phyloP scores from a whole-genome alignment of 1,140 invertebrate genomes.

The Monochamus saltuarius region DNA sequence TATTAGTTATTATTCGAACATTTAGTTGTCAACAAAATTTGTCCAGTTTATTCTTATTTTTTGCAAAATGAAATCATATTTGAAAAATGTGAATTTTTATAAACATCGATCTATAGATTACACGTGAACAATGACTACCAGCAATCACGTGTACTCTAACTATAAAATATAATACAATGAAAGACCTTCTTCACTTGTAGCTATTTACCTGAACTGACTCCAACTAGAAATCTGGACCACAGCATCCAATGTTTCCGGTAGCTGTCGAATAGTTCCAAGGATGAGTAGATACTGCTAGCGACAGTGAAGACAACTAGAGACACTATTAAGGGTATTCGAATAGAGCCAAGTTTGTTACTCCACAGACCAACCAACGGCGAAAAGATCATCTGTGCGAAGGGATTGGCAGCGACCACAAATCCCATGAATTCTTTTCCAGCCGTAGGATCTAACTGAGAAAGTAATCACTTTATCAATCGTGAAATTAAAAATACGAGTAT shows the following conservation, averaged over 20 bases:
- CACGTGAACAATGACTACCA: too few species aligned
- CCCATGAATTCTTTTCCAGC: constrained; percentile 82
- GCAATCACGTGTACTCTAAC: too few species aligned
- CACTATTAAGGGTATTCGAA: constrained; percentile 69
- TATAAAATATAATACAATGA: too few species aligned
- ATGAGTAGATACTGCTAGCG: constrained; percentile 79
- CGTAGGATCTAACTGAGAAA: constrained; percentile 70
- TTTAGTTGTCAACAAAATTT: too few species aligned
- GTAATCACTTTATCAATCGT: neutral
- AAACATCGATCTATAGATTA: too few species aligned
- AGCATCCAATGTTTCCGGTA: constrained; percentile 72
- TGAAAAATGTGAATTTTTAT: too few species aligned
- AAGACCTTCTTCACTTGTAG: too few species aligned
- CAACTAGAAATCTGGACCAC: constrained; percentile 75
- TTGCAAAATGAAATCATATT: too few species aligned
- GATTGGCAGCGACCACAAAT: constrained; percentile 83
- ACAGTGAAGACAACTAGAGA: constrained; percentile 73
- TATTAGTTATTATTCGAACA: too few species aligned
- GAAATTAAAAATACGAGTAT: too few species aligned
- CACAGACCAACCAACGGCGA: constrained; percentile 85
- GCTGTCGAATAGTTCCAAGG: constrained; percentile 65
- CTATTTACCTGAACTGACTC: constrained; percentile 78
- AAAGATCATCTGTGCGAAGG: constrained; percentile 84
- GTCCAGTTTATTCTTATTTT: too few species aligned
- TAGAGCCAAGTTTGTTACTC: constrained; percentile 72